Percentiles rank a stretch among this genome's conserved stretches.
These are phyloP conservation scores for Zaprionus capensis DNA, from an alignment of 1,140 invertebrate species.

Conservation along the genomic window DNA sequence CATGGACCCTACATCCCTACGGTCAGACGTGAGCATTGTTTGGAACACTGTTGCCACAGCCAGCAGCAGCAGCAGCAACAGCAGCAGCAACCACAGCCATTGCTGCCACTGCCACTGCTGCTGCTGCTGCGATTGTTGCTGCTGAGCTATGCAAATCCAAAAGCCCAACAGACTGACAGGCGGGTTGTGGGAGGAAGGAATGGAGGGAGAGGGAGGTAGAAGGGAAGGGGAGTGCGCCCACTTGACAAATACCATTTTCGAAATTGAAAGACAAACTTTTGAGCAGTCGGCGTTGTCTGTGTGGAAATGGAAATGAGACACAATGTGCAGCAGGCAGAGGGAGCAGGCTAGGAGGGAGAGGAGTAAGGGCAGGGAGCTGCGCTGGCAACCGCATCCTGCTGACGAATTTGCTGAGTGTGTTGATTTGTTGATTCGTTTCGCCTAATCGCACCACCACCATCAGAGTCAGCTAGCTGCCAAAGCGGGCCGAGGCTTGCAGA, in stretches of 20 bases:
- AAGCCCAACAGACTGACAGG: conserved; percentile 61
- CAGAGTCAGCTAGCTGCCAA: conserved; percentile 43
- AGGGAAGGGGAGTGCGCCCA: conserved; percentile 49
- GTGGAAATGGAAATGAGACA: conserved; percentile 81
- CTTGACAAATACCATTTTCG: conserved; percentile 84
- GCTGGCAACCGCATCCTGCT: conserved; percentile 70
- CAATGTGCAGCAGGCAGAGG: conserved; percentile 61
- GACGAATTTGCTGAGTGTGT: conserved; percentile 84
- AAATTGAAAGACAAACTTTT: conserved; percentile 84
- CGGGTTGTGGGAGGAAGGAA: neutral
- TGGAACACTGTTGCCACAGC: conserved; percentile 29
- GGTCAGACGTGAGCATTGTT: conserved; percentile 54
- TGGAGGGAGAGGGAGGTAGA: neutral
- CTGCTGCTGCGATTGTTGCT: conserved; percentile 49
- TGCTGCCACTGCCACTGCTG: conserved; percentile 15
- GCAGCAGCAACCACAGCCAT: neutral
- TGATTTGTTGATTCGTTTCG: conserved; percentile 84
- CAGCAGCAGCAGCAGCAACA: conserved; percentile 8
- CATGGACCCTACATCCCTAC: conserved; percentile 65
- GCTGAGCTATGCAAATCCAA: conserved; percentile 80
- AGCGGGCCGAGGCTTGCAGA: conserved; percentile 36
- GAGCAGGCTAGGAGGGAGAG: neutral
- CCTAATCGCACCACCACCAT: conserved; percentile 83
- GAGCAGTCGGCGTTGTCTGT: conserved; percentile 72
- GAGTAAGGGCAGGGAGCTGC: neutral